Evolutionary conservation across 2,113 vertebrate species (phyloP).

Genomic region (Aythya baeri): DNA sequence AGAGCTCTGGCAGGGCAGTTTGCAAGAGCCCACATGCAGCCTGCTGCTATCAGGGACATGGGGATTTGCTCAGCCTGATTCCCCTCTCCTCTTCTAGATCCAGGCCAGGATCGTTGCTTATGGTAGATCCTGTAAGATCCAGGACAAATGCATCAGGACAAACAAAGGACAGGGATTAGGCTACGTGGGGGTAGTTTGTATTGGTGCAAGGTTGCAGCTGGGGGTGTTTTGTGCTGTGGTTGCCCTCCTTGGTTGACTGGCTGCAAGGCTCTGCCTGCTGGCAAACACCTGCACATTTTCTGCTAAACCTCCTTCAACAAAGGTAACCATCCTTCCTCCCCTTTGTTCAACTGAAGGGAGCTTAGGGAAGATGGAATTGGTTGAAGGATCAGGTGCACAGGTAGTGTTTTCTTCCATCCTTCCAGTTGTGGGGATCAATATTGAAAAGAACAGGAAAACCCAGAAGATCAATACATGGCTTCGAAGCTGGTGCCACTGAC

Average conservation of each 20-base stretch:
- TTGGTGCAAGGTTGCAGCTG: not conserved
- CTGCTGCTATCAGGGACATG: not conserved
- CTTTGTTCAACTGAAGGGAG: rapidly evolving
- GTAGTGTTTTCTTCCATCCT: no score
- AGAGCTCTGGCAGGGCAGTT: not conserved
- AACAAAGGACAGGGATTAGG: not conserved
- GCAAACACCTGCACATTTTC: not conserved
- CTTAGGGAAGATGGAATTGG: not conserved
- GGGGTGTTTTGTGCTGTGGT: rapidly evolving
- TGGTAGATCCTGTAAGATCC: not conserved
- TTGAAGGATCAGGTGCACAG: no score
- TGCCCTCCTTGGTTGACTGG: not conserved
- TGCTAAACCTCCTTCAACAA: not conserved
- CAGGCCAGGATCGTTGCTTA: not conserved
- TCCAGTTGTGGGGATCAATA: no score
- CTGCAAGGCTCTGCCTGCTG: not conserved
- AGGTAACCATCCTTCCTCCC: not conserved
- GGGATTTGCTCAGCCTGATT: not conserved
- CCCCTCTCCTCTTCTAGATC: not conserved
- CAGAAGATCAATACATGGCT: no score
- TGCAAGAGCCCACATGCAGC: not conserved
- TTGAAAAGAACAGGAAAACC: no score
- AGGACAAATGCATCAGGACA: not conserved
- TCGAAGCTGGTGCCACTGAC: no score
- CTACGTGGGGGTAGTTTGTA: rapidly evolving